Percentiles rank a stretch among this genome's conserved stretches.
phyloP scores from a whole-genome alignment of 2,888 invertebrate genomes.

The Geophilus truncorum region DNA sequence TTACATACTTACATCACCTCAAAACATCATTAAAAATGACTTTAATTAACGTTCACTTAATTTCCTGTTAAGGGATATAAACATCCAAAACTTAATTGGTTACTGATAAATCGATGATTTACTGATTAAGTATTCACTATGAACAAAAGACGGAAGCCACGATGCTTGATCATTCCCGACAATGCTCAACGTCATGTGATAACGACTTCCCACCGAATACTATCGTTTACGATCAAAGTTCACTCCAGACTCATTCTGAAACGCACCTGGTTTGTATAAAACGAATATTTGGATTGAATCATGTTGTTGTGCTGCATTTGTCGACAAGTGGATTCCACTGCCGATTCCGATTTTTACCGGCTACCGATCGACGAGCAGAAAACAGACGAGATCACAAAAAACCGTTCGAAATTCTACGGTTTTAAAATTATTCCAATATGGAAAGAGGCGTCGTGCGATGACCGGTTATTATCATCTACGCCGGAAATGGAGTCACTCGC shows the following conservation, averaged over 20 bases:
- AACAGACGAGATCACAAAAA: background rate
- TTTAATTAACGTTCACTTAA: too few relatives aligned
- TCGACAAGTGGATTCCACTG: constrained; percentile 1
- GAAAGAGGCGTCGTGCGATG: background rate
- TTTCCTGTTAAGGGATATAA: too few relatives aligned
- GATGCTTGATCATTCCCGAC: background rate
- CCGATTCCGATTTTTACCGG: background rate
- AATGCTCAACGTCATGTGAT: background rate
- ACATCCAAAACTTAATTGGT: too few relatives aligned
- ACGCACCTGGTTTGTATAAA: constrained; percentile 3
- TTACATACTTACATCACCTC: too few relatives aligned
- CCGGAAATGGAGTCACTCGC: constrained; percentile 2
- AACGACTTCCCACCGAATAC: background rate
- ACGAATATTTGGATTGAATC: background rate
- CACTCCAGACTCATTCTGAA: background rate
- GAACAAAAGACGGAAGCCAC: background rate
- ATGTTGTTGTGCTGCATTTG: background rate
- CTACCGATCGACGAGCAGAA: background rate
- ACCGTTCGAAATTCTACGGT: background rate
- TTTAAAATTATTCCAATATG: background rate
- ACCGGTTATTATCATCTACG: constrained; percentile 9
- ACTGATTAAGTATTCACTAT: background rate
- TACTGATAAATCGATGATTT: too few relatives aligned
- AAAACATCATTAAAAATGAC: too few relatives aligned
- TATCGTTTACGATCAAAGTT: background rate